Percentiles rank a stretch among this genome's conserved stretches.
Conservation (phyloP, 2,888 invertebrate species). For the Pediacus dermestoides region DNA sequence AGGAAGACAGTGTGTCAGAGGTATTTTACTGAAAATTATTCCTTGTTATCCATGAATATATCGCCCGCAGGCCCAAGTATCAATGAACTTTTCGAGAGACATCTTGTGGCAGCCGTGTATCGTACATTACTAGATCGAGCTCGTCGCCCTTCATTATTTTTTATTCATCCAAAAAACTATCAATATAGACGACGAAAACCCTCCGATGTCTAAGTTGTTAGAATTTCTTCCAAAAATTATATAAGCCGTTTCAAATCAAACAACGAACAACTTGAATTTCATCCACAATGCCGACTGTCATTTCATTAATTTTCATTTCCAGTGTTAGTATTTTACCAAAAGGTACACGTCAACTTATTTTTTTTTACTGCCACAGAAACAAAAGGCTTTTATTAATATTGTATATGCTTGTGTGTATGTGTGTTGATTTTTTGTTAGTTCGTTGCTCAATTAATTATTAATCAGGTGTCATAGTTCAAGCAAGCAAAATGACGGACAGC, state of each 20-base stretch:
- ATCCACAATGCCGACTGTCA: background rate
- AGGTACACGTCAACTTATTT: constrained; percentile 26
- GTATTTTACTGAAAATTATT: constrained; percentile 55
- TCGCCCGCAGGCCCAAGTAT: constrained; percentile 48
- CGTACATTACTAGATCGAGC: constrained; percentile 18
- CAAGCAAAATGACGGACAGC: too few relatives aligned
- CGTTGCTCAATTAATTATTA: too few relatives aligned
- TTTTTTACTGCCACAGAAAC: constrained; percentile 16
- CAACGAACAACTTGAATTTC: too few relatives aligned
- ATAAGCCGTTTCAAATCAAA: background rate
- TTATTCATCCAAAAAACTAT: background rate
- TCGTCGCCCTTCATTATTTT: constrained; percentile 3
- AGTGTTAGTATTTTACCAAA: background rate
- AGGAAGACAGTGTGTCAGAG: constrained; percentile 95
- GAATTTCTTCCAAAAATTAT: background rate
- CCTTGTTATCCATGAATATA: constrained; percentile 35
- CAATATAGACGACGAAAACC: constrained; percentile 1
- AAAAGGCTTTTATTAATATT: too few relatives aligned
- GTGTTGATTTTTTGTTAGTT: too few relatives aligned
- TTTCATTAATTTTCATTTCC: background rate
- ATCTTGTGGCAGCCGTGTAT: constrained; percentile 55
- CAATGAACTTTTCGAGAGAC: constrained; percentile 62
- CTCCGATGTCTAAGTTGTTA: too few relatives aligned
- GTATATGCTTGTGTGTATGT: too few relatives aligned
- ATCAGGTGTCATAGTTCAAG: constrained; percentile 1